Conservation (phyloP, 2,888 invertebrate genomes). For the Drosophila yooni region DNA sequence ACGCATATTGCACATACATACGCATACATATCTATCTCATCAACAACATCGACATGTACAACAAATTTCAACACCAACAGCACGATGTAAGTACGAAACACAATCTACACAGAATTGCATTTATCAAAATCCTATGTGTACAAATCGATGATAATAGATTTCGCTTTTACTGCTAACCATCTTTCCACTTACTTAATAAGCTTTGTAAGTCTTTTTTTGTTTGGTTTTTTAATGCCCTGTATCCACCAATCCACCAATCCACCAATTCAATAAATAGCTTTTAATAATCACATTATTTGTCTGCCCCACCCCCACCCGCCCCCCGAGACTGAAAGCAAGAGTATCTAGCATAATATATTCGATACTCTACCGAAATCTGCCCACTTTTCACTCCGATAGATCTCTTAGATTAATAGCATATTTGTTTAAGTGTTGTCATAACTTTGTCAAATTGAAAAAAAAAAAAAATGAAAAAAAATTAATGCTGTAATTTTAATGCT, state of each 20-base stretch:
- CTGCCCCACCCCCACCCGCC: neutral
- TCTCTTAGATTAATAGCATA: neutral
- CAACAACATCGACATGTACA: slow-evolving; percentile 81
- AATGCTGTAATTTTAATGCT: neutral
- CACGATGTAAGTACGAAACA: slow-evolving; percentile 85
- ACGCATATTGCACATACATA: slow-evolving; percentile 56
- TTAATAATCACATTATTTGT: neutral
- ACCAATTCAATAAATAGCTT: neutral
- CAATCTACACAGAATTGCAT: slow-evolving; percentile 75
- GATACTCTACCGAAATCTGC: neutral
- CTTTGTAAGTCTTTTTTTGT: slow-evolving; percentile 45
- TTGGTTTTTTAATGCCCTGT: neutral
- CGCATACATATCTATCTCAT: slow-evolving; percentile 53
- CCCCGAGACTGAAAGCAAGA: neutral
- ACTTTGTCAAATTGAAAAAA: neutral
- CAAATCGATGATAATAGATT: slow-evolving; percentile 60
- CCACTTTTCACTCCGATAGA: neutral
- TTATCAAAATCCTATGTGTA: slow-evolving; percentile 62
- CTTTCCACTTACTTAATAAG: slow-evolving; percentile 46
- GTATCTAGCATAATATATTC: too few relatives aligned
- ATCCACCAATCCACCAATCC: neutral
- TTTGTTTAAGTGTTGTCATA: neutral
- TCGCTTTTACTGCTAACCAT: slow-evolving; percentile 57
- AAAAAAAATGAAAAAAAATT: neutral
- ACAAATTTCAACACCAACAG: slow-evolving; percentile 84